These are phyloP conservation scores for Nannoperca australis DNA, from an alignment of 2,797 vertebrate genomes.

Conservation along the genomic window DNA sequence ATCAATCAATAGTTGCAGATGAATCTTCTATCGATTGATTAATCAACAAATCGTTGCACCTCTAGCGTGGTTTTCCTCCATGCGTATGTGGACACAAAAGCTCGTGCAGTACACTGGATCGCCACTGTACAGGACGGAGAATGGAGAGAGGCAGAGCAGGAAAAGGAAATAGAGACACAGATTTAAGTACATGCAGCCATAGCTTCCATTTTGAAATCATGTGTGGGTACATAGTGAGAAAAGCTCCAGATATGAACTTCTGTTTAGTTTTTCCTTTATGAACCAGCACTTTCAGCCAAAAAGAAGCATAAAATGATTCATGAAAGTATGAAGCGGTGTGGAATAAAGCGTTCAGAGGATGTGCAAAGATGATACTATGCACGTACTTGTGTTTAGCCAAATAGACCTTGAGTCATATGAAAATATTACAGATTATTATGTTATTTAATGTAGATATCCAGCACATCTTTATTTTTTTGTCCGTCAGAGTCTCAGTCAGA, in stretches of 20 bases:
- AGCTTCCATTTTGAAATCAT: conserved; percentile 6
- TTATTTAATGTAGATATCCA: conserved; percentile 39
- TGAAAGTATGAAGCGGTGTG: conserved; percentile 16
- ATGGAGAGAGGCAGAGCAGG: background rate
- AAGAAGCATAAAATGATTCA: conserved; percentile 1
- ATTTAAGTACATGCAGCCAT: background rate
- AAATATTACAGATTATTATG: conserved; percentile 7
- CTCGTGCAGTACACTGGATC: background rate
- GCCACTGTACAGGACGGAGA: background rate
- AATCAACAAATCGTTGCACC: background rate
- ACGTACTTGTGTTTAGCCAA: background rate
- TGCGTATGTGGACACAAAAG: background rate
- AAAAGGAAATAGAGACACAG: background rate
- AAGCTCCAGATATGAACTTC: conserved; percentile 23
- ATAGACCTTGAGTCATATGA: conserved; percentile 27
- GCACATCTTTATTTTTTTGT: conserved; percentile 18
- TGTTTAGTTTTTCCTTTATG: conserved; percentile 27
- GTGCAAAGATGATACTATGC: background rate
- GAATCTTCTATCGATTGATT: background rate
- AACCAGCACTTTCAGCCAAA: conserved; percentile 2
- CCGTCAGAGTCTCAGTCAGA: conserved; percentile 41
- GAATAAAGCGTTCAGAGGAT: background rate
- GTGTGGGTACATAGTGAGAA: background rate
- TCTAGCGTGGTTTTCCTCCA: background rate
- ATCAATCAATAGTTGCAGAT: background rate